Evolutionary conservation across 2,113 vertebrate species (phyloP).

Genomic region (Lophius piscatorius): DNA sequence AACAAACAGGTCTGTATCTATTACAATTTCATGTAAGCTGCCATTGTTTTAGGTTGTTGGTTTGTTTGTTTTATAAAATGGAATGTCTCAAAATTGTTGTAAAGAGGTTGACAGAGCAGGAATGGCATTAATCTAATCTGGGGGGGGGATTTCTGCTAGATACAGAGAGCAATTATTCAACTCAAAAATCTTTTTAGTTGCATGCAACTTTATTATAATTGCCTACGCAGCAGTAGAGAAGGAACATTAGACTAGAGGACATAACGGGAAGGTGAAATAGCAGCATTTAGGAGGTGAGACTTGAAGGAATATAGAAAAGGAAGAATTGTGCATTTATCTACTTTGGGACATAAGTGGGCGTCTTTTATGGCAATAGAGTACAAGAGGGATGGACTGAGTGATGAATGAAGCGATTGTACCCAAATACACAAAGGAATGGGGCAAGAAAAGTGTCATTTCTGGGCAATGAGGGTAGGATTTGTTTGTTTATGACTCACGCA

Average conservation of each 20-base stretch:
- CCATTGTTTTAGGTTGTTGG: neutral
- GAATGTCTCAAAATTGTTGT: slow-evolving; percentile 13
- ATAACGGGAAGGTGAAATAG: neutral
- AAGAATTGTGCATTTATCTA: slow-evolving; percentile 5
- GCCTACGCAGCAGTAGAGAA: neutral
- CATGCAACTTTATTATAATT: slow-evolving; percentile 34
- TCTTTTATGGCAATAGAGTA: slow-evolving; percentile 23
- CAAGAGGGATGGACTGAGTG: slow-evolving; percentile 26
- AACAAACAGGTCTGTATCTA: slow-evolving; percentile 55
- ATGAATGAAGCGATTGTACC: slow-evolving; percentile 22
- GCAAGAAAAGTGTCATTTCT: slow-evolving; percentile 26
- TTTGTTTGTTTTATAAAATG: neutral
- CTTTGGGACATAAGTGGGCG: slow-evolving; percentile 3
- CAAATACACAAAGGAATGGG: neutral
- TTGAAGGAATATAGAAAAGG: neutral
- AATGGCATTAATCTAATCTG: slow-evolving; percentile 11
- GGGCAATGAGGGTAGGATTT: slow-evolving; percentile 9
- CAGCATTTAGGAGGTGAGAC: neutral
- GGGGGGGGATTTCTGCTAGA: slow-evolving; percentile 8
- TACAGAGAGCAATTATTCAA: slow-evolving; percentile 11
- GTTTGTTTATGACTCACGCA: slow-evolving; percentile 21
- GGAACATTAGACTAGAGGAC: neutral
- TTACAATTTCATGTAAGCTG: neutral
- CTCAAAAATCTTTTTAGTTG: slow-evolving; percentile 10
- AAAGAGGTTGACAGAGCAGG: neutral